phyloP scores from a whole-genome alignment of 1,140 invertebrate species.

The Pseudomyrmex pallidus region DNA sequence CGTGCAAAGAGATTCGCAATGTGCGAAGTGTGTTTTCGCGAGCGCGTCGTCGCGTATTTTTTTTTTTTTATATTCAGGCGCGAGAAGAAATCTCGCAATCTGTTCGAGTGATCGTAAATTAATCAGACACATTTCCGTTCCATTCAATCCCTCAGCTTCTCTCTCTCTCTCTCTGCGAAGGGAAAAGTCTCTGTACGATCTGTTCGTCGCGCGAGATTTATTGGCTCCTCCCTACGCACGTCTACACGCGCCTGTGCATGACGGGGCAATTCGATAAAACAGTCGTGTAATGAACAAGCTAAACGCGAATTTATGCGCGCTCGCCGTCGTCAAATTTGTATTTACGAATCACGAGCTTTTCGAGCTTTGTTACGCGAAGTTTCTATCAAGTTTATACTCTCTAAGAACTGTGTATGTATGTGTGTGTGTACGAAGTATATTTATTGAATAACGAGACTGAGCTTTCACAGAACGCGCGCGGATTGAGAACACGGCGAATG shows the following conservation, averaged over 20 bases:
- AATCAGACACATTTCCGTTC: conserved; percentile 58
- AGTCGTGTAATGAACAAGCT: conserved; percentile 80
- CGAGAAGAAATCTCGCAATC: conserved; percentile 44
- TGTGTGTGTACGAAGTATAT: too few relatives aligned
- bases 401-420: too few relatives aligned
- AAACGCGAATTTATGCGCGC: conserved; percentile 80
- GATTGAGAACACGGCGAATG: neutral
- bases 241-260: conserved; percentile 72
- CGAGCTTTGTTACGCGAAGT: neutral
- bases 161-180: conserved; percentile 15
- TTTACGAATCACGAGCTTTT: conserved; percentile 27
- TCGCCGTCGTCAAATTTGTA: conserved; percentile 29
- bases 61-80: conserved; percentile 26
- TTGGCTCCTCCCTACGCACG: conserved; percentile 70
- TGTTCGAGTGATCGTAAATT: conserved; percentile 49
- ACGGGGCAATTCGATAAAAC: conserved; percentile 82
- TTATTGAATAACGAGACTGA: neutral
- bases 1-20: too few relatives aligned
- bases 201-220: conserved; percentile 75
- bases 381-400: too few relatives aligned
- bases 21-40: neutral
- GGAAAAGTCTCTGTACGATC: conserved; percentile 67
- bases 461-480: too few relatives aligned
- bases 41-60: neutral
- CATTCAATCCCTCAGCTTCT: conserved; percentile 36